Evolutionary conservation across 2,797 vertebrate species (phyloP).

Genomic region (Staurois parvus): DNA sequence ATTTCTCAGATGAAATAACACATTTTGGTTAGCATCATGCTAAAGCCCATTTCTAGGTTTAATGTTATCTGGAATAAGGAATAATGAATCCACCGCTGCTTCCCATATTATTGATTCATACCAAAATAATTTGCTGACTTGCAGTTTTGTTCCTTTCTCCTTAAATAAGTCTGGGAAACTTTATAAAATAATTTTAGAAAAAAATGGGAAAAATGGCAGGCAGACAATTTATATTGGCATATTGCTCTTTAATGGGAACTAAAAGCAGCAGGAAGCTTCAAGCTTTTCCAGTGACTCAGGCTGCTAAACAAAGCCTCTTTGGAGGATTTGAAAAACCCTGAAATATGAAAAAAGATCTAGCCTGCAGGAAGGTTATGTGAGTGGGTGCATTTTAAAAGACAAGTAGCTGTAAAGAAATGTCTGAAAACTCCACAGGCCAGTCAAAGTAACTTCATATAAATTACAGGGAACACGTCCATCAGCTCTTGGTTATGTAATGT

Average conservation of each 20-base stretch:
- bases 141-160: neutral
- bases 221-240: slow-evolving; percentile 51
- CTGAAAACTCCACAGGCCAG: slow-evolving; percentile 4
- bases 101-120: neutral
- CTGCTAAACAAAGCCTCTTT: slow-evolving; percentile 41
- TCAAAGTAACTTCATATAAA: slow-evolving; percentile 1
- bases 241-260: slow-evolving; percentile 48
- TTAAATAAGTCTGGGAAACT: slow-evolving; percentile 13
- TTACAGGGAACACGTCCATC: neutral
- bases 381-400: slow-evolving; percentile 49
- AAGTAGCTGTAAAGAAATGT: slow-evolving; percentile 9
- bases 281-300: slow-evolving; percentile 56
- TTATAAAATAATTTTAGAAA: slow-evolving; percentile 31
- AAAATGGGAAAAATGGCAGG: slow-evolving; percentile 13
- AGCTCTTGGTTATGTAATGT: neutral
- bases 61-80: too few species aligned
- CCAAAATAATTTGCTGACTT: neutral
- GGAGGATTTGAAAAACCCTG: slow-evolving; percentile 25
- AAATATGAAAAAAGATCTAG: slow-evolving; percentile 43
- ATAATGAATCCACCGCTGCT: neutral
- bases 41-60: too few species aligned
- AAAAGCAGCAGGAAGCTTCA: slow-evolving; percentile 45
- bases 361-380: slow-evolving; percentile 49
- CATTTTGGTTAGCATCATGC: too few species aligned
- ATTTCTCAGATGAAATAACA: too few species aligned